Conservation (phyloP, 1,140 invertebrate genomes). For the Leptopilina clavipes region DNA sequence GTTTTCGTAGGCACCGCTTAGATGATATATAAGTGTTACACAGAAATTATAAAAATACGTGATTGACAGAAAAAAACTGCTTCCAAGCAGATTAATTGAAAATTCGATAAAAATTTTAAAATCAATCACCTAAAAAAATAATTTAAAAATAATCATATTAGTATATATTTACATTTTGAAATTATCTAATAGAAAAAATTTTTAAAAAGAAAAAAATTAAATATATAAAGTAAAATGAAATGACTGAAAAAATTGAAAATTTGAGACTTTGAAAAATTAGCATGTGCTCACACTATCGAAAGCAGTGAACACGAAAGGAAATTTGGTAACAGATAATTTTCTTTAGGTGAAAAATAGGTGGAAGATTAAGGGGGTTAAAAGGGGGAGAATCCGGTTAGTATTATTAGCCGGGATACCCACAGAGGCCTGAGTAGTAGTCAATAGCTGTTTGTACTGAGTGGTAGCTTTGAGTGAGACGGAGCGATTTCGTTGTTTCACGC, state of each 20-base stretch:
- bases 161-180: too few relatives aligned
- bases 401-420: slow-evolving; percentile 72
- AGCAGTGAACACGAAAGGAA: slow-evolving; percentile 20
- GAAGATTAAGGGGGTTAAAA: slow-evolving; percentile 43
- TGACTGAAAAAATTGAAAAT: neutral
- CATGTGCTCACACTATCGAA: slow-evolving; percentile 6
- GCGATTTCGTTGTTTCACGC: slow-evolving; percentile 71
- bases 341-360: slow-evolving; percentile 40
- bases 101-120: too few relatives aligned
- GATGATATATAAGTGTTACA: neutral
- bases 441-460: slow-evolving; percentile 71
- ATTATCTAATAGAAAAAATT: too few relatives aligned
- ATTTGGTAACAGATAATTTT: neutral
- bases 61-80: neutral
- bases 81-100: too few relatives aligned
- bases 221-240: neutral
- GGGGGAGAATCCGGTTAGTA: slow-evolving; percentile 64
- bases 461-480: slow-evolving; percentile 71
- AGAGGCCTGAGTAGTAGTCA: slow-evolving; percentile 72
- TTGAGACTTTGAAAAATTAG: neutral
- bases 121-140: too few relatives aligned
- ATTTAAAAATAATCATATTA: too few relatives aligned
- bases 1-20: neutral
- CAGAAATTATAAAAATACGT: neutral
- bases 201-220: too few relatives aligned